Percentiles rank a stretch among this genome's conserved stretches.
These are phyloP conservation scores for Acleris laterana DNA, from an alignment of 2,888 invertebrate genomes.

Conservation along the genomic window DNA sequence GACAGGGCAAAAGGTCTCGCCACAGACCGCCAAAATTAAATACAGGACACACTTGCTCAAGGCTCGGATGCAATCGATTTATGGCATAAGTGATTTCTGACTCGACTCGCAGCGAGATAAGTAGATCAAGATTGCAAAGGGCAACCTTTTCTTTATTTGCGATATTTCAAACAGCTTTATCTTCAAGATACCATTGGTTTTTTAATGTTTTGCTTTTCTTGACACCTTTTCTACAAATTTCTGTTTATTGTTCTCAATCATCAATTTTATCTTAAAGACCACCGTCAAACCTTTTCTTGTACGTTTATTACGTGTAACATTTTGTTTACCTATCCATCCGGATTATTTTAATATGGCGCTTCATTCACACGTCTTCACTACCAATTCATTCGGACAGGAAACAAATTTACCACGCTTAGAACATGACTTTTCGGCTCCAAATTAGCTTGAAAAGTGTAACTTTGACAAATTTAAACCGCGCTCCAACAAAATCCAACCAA, in stretches of 20 bases:
- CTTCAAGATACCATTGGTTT: neutral
- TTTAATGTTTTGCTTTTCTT: neutral
- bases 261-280: slow-evolving; percentile 3
- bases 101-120: slow-evolving; percentile 37
- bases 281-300: slow-evolving; percentile 12
- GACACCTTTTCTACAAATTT: neutral
- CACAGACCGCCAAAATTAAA: slow-evolving; percentile 71
- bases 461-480: slow-evolving; percentile 13
- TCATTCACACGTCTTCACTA: slow-evolving; percentile 40
- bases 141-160: slow-evolving; percentile 10
- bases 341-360: slow-evolving; percentile 35
- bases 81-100: slow-evolving; percentile 56
- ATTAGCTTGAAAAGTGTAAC: slow-evolving; percentile 42
- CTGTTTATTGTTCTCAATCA: neutral
- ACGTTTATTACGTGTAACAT: slow-evolving; percentile 32
- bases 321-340: slow-evolving; percentile 36
- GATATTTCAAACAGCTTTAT: slow-evolving; percentile 1
- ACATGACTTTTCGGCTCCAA: slow-evolving; percentile 47
- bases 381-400: slow-evolving; percentile 45
- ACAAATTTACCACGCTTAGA: slow-evolving; percentile 49
- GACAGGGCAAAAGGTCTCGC: slow-evolving; percentile 68
- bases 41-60: slow-evolving; percentile 67
- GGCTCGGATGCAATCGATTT: slow-evolving; percentile 75
- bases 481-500: neutral
- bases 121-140: slow-evolving; percentile 35